phyloP scores from a whole-genome alignment of 2,113 vertebrate genomes.

The Morone saxatilis region DNA sequence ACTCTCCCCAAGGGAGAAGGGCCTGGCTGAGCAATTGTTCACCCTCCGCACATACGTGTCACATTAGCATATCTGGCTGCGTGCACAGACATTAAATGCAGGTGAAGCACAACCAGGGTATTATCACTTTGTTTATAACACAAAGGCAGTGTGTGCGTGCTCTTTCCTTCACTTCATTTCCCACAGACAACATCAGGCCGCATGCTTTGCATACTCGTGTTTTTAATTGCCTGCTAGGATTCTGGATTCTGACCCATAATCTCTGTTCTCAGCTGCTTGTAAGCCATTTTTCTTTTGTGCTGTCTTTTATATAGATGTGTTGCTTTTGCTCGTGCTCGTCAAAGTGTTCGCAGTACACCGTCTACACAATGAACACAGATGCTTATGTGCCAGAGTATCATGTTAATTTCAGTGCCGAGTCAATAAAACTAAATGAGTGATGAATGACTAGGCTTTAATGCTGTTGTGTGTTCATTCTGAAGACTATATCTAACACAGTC shows the following conservation, averaged over 20 bases:
- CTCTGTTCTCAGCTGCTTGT: slow-evolving; percentile 57
- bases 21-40: slow-evolving; percentile 75
- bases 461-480: neutral
- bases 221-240: slow-evolving; percentile 70
- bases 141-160: slow-evolving; percentile 54
- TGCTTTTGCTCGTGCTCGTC: slow-evolving; percentile 38
- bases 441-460: slow-evolving; percentile 15
- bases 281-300: slow-evolving; percentile 52
- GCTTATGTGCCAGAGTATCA: slow-evolving; percentile 28
- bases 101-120: slow-evolving; percentile 72
- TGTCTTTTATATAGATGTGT: slow-evolving; percentile 25
- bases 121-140: slow-evolving; percentile 76
- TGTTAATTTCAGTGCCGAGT: slow-evolving; percentile 50
- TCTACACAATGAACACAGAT: slow-evolving; percentile 36
- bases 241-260: slow-evolving; percentile 65
- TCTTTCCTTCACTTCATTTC: slow-evolving; percentile 52
- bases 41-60: slow-evolving; percentile 61
- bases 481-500: neutral
- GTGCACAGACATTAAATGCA: slow-evolving; percentile 73
- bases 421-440: slow-evolving; percentile 24
- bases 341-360: slow-evolving; percentile 10
- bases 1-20: slow-evolving; percentile 58
- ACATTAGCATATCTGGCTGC: slow-evolving; percentile 79
- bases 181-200: slow-evolving; percentile 51
- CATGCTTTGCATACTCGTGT: slow-evolving; percentile 51